These are phyloP conservation scores for Augiades crinisus DNA, from an alignment of 2,888 invertebrate genomes.

Conservation along the genomic window DNA sequence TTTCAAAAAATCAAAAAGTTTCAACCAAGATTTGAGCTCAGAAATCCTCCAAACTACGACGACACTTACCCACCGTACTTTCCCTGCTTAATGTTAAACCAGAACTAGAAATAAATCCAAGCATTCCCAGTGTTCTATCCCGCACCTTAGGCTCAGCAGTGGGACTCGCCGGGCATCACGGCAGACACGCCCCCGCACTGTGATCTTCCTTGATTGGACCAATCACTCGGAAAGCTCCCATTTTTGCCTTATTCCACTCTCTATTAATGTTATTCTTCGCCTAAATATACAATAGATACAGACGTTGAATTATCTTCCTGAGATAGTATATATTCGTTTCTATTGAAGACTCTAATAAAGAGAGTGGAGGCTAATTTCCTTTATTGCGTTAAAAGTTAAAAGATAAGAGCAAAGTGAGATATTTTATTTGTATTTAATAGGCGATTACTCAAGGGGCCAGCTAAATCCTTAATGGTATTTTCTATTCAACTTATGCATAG, in stretches of 20 bases:
- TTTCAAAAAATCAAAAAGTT: no score
- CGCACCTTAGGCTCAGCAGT: not conserved
- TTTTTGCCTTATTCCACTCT: conserved; percentile 16
- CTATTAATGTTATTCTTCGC: conserved; percentile 23
- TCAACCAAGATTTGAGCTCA: no score
- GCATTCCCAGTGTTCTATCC: not conserved
- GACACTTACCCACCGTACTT: no score
- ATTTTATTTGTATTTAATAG: no score
- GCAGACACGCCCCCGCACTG: conserved; percentile 53
- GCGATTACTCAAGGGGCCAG: no score
- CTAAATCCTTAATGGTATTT: no score
- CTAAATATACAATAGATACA: conserved; percentile 19
- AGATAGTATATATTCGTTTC: not conserved
- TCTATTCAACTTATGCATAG: no score
- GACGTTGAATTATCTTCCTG: conserved; percentile 5
- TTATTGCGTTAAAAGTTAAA: not conserved
- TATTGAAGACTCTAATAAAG: not conserved
- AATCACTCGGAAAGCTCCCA: conserved; percentile 48
- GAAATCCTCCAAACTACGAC: no score
- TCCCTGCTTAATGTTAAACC: no score
- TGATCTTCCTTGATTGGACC: conserved; percentile 74
- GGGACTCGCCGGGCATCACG: not conserved
- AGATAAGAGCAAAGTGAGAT: no score
- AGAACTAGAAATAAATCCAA: no score
- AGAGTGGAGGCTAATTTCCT: conserved; percentile 4